Conservation (phyloP, 2,113 vertebrate species). For the Calidris pygmaea region DNA sequence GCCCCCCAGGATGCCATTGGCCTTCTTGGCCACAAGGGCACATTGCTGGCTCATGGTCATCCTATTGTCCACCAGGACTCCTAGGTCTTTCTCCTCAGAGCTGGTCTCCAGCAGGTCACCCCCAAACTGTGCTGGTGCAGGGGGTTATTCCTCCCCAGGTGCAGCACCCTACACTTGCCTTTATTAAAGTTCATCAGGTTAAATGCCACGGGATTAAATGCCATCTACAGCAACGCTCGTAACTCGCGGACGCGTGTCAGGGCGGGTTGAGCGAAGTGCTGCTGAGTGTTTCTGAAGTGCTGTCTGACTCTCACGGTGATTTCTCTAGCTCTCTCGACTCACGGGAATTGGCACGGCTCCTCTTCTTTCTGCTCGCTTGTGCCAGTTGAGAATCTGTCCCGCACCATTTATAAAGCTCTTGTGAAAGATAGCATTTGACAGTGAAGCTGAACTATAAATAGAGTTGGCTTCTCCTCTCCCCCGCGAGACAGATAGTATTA, state of each 20-base stretch:
- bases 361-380: background rate
- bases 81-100: no score
- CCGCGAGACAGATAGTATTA: conserved; percentile 51
- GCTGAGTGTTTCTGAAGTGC: background rate
- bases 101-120: no score
- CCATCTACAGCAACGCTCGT: background rate
- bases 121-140: no score
- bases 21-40: no score
- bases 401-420: conserved; percentile 34
- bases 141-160: no score
- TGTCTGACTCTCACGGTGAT: background rate
- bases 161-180: no score
- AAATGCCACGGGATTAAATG: background rate
- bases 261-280: background rate
- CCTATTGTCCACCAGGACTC: no score
- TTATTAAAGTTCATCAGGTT: no score
- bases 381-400: conserved; percentile 15
- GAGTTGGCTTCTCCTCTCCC: conserved; percentile 23
- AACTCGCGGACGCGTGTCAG: background rate
- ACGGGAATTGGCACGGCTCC: background rate
- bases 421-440: conserved; percentile 47
- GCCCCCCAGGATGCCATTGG: no score
- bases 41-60: no score
- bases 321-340: rapidly evolving
- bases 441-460: conserved; percentile 53